phyloP scores from a whole-genome alignment of 2,113 vertebrate species.

The Protomyctophum bolini region DNA sequence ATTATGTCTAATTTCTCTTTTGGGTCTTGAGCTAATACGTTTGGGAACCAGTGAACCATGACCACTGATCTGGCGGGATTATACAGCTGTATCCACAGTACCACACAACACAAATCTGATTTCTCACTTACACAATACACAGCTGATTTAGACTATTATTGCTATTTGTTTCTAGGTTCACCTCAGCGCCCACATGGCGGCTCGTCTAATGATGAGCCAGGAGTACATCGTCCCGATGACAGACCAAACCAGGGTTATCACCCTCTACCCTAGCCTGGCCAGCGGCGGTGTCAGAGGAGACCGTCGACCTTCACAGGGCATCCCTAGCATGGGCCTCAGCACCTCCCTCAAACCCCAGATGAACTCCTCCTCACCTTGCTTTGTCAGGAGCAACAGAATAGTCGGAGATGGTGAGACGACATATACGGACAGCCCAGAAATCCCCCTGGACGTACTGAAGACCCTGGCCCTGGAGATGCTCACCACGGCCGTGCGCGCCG shows the following conservation, averaged over 20 bases:
- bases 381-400: constrained; percentile 74
- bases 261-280: constrained; percentile 76
- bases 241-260: constrained; percentile 85
- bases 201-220: constrained; percentile 88
- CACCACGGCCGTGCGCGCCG: constrained; percentile 83
- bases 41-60: too few species aligned
- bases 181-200: constrained; percentile 86
- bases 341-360: constrained; percentile 88
- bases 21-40: too few species aligned
- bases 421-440: constrained; percentile 86
- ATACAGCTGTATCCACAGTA: not conserved
- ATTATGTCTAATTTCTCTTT: too few species aligned
- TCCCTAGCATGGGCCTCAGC: constrained; percentile 76
- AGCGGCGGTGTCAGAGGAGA: not conserved
- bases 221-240: constrained; percentile 97
- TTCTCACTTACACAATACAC: not conserved
- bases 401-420: constrained; percentile 40
- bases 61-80: too few species aligned
- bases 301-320: constrained; percentile 12
- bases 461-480: constrained; percentile 89
- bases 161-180: constrained; percentile 72
- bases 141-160: not conserved
- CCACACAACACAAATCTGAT: not conserved
- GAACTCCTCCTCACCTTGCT: constrained; percentile 85
- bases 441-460: constrained; percentile 88